These are phyloP conservation scores for Heteractis magnifica DNA, from an alignment of 92 coral and sea anemone genomes.

Conservation along the genomic window DNA sequence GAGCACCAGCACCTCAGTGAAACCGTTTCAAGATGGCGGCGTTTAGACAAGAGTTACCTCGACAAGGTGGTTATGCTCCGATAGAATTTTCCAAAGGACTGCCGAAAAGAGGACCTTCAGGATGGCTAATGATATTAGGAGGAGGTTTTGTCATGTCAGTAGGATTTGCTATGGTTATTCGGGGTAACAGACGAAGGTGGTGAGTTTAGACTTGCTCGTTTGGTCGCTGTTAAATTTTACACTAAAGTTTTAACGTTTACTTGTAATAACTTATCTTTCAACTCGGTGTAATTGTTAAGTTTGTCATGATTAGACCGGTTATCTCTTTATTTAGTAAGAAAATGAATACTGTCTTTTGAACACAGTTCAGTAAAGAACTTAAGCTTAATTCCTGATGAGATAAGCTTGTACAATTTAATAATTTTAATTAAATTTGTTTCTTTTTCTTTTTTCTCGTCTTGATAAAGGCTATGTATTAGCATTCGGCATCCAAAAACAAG, in stretches of 20 bases:
- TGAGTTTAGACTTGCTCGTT: slow-evolving; percentile 10
- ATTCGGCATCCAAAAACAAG: too few species aligned
- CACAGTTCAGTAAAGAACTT: too few species aligned
- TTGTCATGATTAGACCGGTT: too few species aligned
- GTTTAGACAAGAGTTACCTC: slow-evolving; percentile 90
- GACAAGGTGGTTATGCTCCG: slow-evolving; percentile 96
- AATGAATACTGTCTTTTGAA: too few species aligned
- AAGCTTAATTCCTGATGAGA: too few species aligned
- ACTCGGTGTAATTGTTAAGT: too few species aligned
- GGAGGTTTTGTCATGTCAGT: slow-evolving; percentile 86
- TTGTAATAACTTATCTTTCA: too few species aligned
- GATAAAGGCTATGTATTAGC: too few species aligned
- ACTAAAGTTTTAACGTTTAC: not conserved
- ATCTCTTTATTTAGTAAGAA: too few species aligned
- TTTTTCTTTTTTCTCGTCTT: too few species aligned
- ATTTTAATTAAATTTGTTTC: too few species aligned
- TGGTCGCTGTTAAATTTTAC: not conserved
- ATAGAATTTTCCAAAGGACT: slow-evolving; percentile 79
- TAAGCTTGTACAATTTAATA: too few species aligned
- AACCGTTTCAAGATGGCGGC: slow-evolving; percentile 85
- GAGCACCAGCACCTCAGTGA: not conserved
- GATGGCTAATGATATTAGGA: slow-evolving; percentile 69
- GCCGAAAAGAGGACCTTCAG: slow-evolving; percentile 92
- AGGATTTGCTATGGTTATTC: slow-evolving; percentile 86
- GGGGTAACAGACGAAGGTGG: slow-evolving; percentile 94